Base-by-base conservation (phyloP, 2,888 invertebrate species). In the Smittia aterrima region DNA sequence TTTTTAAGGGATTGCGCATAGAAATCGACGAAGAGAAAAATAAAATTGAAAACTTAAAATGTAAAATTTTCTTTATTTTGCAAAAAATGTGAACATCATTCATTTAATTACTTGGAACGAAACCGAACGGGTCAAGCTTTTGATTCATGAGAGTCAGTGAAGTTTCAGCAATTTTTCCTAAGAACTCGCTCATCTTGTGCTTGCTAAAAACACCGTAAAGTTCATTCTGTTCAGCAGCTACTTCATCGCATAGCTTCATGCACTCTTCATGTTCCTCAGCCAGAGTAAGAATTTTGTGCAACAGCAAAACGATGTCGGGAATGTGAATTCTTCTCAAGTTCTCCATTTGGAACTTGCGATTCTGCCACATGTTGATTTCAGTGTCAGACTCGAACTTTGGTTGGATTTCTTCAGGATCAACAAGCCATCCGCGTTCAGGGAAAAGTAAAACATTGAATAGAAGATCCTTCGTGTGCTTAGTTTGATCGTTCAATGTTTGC, bases 391-490 rank as follows among this genome's bases (percentile, higher is more conserved):
- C 85, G 2, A 41, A 66, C 40, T 64, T 40, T 9, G 41, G 18
- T 7, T 25, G 27, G 11, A 66, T 1, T 25, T 74, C 74, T 77
- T 82, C 85, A 16, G 88, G 86, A 80, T 95, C 95, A 62, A 89
- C 87, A 75, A 97, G 86, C 96, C 96, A 97, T 3, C 96, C 95
- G 25, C 90, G 92, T 78, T 93, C 92, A 1, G 95, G 93, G 80
- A 97, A 96, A 9, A 94, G 81, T 41, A 97, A 81, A 0, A 96
- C 91, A 82, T 96, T 95, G 82, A 92, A 94, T 6, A 97, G 84
- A 71, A 91, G 85, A 76, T 89, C 90, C 78, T 91, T 91, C 0
- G 93, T 91, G 74, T 88, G 90, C 84, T 88, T 86, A 0, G 92
- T 89, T 79, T 92, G 92, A 78, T 90, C 88, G 67, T 86, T 83